A percentile compares a stretch with the other conserved stretches of the same genome.
phyloP scores from a whole-genome alignment of 2,797 vertebrate species.

The Arnoldichthys spilopterus region DNA sequence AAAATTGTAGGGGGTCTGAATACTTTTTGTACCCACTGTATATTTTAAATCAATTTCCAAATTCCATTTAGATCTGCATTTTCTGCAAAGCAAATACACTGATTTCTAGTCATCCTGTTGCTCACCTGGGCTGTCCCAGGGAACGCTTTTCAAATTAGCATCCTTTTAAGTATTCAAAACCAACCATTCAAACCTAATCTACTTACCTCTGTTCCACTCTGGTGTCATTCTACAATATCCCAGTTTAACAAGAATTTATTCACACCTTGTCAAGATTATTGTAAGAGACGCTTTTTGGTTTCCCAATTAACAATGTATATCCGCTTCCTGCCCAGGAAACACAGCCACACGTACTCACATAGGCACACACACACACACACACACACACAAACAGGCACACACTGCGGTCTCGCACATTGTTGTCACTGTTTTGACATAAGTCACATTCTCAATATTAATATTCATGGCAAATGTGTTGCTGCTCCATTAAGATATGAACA shows the following conservation, averaged over 20 bases:
- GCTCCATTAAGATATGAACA: constrained; percentile 22
- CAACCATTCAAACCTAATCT: constrained; percentile 18
- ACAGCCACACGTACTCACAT: background rate
- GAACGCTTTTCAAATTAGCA: constrained; percentile 14
- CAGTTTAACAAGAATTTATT: constrained; percentile 40
- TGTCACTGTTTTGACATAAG: constrained; percentile 46
- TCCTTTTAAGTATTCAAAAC: constrained; percentile 9
- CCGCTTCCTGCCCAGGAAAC: constrained; percentile 1
- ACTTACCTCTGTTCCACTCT: constrained; percentile 21
- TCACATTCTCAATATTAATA: constrained; percentile 35
- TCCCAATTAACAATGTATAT: constrained; percentile 41
- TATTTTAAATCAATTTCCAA: too few relatives aligned
- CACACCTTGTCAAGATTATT: constrained; percentile 38
- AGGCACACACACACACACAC: too few relatives aligned
- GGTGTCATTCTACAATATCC: constrained; percentile 31
- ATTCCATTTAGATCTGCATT: background rate
- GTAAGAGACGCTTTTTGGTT: constrained; percentile 14
- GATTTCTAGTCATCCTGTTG: background rate
- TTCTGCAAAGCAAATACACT: background rate
- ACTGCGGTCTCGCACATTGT: constrained; percentile 12
- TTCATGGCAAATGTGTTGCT: constrained; percentile 44
- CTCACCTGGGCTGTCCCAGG: constrained; percentile 13
- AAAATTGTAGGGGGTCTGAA: too few relatives aligned
- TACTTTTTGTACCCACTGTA: too few relatives aligned
- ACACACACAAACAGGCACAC: background rate